Evolutionary conservation across 2,113 vertebrate genomes (phyloP).

Genomic region (Ochotona curzoniae): DNA sequence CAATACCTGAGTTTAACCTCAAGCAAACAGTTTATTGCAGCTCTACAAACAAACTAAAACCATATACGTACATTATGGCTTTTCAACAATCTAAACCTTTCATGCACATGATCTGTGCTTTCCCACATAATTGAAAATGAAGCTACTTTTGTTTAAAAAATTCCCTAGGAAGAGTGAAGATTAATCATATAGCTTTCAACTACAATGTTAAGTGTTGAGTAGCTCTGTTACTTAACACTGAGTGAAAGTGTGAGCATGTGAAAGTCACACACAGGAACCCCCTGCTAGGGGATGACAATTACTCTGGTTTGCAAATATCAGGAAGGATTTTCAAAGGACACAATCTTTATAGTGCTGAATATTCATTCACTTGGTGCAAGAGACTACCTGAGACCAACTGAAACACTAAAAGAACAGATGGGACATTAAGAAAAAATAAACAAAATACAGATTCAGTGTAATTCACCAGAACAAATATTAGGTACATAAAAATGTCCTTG

Average conservation of each 20-base stretch:
- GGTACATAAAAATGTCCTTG: neutral
- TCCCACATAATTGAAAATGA: constrained; percentile 80
- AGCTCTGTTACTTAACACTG: neutral
- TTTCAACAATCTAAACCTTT: constrained; percentile 83
- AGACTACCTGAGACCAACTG: neutral
- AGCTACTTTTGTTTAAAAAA: constrained; percentile 84
- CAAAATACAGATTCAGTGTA: neutral
- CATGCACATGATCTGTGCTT: constrained; percentile 81
- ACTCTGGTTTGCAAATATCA: constrained; percentile 50
- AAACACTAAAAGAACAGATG: neutral
- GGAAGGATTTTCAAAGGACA: constrained; percentile 15
- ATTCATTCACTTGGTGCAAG: constrained; percentile 17
- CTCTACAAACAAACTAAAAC: constrained; percentile 86
- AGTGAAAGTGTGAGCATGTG: neutral
- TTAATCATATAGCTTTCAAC: constrained; percentile 64
- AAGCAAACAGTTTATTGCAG: constrained; percentile 81
- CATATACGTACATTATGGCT: constrained; percentile 84
- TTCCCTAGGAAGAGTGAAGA: constrained; percentile 71
- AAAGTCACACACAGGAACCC: neutral
- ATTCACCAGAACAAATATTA: neutral
- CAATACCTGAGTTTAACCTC: constrained; percentile 82
- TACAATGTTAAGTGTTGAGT: constrained; percentile 68
- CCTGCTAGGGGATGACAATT: constrained; percentile 35
- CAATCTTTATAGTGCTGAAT: neutral
- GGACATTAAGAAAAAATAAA: neutral